Conservation (phyloP, 2,888 invertebrate species). For the Cerastis leucographa region DNA sequence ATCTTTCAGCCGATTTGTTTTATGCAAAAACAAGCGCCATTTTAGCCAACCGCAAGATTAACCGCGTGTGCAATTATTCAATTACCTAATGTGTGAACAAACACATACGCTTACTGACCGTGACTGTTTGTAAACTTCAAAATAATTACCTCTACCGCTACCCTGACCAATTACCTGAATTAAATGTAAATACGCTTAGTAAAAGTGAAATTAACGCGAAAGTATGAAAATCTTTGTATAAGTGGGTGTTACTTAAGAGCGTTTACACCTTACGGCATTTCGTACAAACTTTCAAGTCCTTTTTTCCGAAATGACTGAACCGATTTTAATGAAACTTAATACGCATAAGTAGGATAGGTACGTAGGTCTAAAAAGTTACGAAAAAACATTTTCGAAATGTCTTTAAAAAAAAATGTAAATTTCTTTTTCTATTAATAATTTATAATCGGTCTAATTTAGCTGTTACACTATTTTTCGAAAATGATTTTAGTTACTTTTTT, state of each 20-base stretch:
- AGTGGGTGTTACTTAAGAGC: constrained; percentile 50
- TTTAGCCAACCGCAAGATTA: constrained; percentile 52
- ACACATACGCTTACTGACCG: constrained; percentile 72
- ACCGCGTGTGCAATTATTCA: constrained; percentile 67
- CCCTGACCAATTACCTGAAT: constrained; percentile 63
- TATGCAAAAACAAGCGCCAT: constrained; percentile 40
- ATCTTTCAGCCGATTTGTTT: constrained; percentile 8
- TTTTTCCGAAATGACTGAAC: no score
- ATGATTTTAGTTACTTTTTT: no score
- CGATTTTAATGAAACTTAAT: no score
- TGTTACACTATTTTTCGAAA: no score
- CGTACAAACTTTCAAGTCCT: no score
- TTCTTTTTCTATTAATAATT: no score
- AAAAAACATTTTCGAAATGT: no score
- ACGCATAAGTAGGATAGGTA: no score
- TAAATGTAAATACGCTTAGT: constrained; percentile 56
- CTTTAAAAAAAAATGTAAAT: no score
- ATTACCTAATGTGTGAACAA: constrained; percentile 77
- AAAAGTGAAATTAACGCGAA: constrained; percentile 77
- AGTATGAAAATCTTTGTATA: constrained; percentile 63
- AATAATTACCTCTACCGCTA: constrained; percentile 61
- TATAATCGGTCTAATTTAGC: no score
- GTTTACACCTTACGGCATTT: no score
- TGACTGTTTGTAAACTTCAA: constrained; percentile 69
- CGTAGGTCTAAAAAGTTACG: no score